Evolutionary conservation across 2,888 invertebrate genomes (phyloP).

Genomic region (Apotomis betuletana): DNA sequence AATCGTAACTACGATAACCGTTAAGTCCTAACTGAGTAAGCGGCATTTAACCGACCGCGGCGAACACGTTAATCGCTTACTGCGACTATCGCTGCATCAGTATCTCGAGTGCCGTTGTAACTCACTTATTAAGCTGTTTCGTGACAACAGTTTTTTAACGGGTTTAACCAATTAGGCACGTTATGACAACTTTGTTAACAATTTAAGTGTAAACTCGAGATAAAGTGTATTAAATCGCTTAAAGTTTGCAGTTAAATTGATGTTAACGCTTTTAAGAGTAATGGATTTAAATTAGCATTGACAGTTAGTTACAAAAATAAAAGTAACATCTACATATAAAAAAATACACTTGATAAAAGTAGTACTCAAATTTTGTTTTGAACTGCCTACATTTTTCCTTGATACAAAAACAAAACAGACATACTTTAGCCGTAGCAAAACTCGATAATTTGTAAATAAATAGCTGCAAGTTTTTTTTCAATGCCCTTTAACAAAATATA

Average conservation of each 20-base stretch:
- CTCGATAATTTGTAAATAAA: too few relatives aligned
- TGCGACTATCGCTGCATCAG: constrained; percentile 27
- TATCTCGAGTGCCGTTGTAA: constrained; percentile 28
- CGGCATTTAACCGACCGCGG: constrained; percentile 34
- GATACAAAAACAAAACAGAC: too few relatives aligned
- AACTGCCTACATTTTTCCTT: too few relatives aligned
- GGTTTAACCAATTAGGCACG: constrained; percentile 29
- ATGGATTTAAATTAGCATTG: too few relatives aligned
- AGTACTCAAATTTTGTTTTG: too few relatives aligned
- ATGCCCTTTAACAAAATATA: too few relatives aligned
- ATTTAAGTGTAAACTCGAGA: neutral
- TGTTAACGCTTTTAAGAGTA: too few relatives aligned
- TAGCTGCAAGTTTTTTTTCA: too few relatives aligned
- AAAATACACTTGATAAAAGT: too few relatives aligned
- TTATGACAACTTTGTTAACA: constrained; percentile 2
- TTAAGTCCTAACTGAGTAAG: neutral
- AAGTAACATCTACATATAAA: too few relatives aligned
- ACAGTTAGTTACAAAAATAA: too few relatives aligned
- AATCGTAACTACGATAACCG: constrained; percentile 15
- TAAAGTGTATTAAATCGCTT: neutral
- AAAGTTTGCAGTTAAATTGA: neutral
- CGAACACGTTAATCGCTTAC: constrained; percentile 36
- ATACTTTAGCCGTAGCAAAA: too few relatives aligned
- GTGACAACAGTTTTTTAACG: constrained; percentile 27
- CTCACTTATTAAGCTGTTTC: constrained; percentile 27